Conservation (phyloP, 2,888 invertebrate species). For the Stramonita haemastoma region DNA sequence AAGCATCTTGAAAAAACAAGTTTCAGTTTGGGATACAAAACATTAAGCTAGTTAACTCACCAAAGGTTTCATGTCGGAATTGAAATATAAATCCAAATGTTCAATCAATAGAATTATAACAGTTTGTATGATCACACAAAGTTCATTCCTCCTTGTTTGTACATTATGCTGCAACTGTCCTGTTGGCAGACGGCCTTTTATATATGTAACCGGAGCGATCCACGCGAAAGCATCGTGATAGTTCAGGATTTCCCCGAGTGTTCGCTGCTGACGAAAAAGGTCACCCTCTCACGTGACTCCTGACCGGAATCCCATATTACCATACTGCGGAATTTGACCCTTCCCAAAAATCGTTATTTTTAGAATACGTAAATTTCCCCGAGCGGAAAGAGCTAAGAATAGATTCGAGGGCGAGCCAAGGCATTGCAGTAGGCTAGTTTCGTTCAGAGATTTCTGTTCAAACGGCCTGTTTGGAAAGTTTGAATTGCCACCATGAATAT, state of each 20-base stretch:
- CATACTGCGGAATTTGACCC: conserved; percentile 18
- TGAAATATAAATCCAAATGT: not conserved
- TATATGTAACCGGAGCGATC: not conserved
- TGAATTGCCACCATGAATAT: not conserved
- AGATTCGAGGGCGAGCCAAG: not conserved
- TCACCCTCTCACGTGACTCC: not conserved
- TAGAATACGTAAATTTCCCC: conserved; percentile 24
- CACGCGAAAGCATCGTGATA: not conserved
- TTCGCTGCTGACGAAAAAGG: not conserved
- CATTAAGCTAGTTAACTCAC: too few relatives aligned
- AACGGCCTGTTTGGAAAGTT: not conserved
- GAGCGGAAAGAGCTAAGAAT: not conserved
- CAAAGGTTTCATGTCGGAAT: not conserved
- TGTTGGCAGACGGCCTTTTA: not conserved
- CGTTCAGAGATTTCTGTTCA: not conserved
- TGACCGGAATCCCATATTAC: not conserved
- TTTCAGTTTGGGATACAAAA: too few relatives aligned
- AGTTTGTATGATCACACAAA: not conserved
- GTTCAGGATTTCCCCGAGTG: not conserved
- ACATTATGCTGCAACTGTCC: not conserved
- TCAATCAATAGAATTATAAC: not conserved
- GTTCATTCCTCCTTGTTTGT: not conserved
- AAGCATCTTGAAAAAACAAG: too few relatives aligned
- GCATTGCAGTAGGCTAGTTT: not conserved
- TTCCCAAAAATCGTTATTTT: not conserved